These are phyloP conservation scores for Dinoponera quadriceps DNA, from an alignment of 1,140 invertebrate species.

Conservation along the genomic window DNA sequence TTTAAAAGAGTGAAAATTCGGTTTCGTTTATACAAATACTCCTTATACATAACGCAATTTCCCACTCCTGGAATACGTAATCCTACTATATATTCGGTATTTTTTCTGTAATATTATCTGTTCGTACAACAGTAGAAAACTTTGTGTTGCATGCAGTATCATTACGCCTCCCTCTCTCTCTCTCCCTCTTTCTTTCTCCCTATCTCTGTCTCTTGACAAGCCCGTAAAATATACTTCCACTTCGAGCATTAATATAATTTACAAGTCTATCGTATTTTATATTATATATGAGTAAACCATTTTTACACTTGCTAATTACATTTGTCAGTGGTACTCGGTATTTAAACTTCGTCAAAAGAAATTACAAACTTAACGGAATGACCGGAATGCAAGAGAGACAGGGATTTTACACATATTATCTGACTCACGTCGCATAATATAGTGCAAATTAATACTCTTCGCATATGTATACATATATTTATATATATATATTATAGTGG, in stretches of 20 bases:
- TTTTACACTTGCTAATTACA: slow-evolving; percentile 5
- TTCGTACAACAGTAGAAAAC: slow-evolving; percentile 6
- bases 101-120: background rate
- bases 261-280: background rate
- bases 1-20: slow-evolving; percentile 47
- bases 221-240: background rate
- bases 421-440: slow-evolving; percentile 5
- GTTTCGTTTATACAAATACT: slow-evolving; percentile 41
- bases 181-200: too few species aligned
- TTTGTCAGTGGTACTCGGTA: background rate
- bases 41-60: slow-evolving; percentile 19
- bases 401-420: slow-evolving; percentile 20
- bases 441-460: background rate
- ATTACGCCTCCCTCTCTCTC: too few species aligned
- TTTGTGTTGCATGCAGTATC: background rate
- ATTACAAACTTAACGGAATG: background rate
- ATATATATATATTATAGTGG: too few species aligned
- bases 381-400: slow-evolving; percentile 9
- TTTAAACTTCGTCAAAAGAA: background rate
- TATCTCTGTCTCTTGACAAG: background rate
- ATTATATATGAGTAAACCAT: too few species aligned
- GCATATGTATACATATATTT: too few species aligned
- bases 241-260: slow-evolving; percentile 10
- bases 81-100: background rate
- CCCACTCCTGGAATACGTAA: background rate